Conservation (phyloP, 2,113 vertebrate genomes). For the Carettochelys insculpta region DNA sequence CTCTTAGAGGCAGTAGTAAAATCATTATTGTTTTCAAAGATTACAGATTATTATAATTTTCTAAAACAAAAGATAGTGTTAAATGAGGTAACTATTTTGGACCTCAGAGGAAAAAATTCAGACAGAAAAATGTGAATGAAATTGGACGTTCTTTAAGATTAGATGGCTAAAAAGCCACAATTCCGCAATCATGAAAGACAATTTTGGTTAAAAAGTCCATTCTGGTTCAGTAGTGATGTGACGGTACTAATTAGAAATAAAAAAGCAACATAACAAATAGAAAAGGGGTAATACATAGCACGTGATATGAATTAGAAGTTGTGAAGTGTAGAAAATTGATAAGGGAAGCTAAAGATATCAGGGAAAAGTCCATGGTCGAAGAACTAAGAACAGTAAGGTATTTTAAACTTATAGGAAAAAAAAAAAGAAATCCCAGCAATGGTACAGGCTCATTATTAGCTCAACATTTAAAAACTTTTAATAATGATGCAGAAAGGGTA, state of each 20-base stretch:
- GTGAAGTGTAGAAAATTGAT: not conserved
- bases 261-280: not conserved
- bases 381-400: conserved; percentile 9
- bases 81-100: not conserved
- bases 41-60: not conserved
- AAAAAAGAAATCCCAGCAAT: not conserved
- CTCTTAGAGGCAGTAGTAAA: not conserved
- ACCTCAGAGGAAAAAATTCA: not conserved
- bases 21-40: not conserved
- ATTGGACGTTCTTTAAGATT: not conserved
- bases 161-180: not conserved
- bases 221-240: not conserved
- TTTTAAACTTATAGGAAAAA: not conserved
- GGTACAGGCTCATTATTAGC: not conserved
- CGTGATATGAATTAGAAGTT: not conserved
- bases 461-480: conserved; percentile 9
- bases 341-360: not conserved
- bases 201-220: conserved; percentile 16
- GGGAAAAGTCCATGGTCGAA: not conserved
- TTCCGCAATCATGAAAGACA: conserved; percentile 3
- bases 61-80: not conserved
- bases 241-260: not conserved
- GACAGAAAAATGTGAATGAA: conserved; percentile 1
- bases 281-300: conserved; percentile 11
- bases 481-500: not conserved